Base-by-base conservation (phyloP, 2,888 invertebrate genomes). In the Drosophila kanekoi region DNA sequence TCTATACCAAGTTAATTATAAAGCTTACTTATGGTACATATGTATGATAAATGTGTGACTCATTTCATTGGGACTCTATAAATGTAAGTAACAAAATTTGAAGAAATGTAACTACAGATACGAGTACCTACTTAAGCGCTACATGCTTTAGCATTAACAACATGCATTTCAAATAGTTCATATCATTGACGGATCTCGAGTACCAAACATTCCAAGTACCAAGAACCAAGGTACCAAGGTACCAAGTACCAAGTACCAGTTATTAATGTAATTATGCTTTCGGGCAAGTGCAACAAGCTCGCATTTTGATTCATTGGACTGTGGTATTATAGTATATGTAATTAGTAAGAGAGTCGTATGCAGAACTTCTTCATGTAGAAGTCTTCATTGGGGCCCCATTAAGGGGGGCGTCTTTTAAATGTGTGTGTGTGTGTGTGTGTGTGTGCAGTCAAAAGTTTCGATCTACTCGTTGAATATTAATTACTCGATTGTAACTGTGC, bases 141-240 rank as follows among this genome's bases (percentile, higher is more conserved):
- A 86, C 85, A 86, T 89, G 85, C 85, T 89, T 79, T 78, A 83
- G 85, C 84, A 89, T 85, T 76, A 89, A 85, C 85, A 77, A 79
- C 80, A 88, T 83, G 83, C 89, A 86, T 80, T 88, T 68, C 62
- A 70, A 74, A 64, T 77, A 61, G 45, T 65, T 58, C 53, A 33
- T 48, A 28, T 28, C 28, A 48, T 52, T 11, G 28, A 47, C 48
- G 43, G 14, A 58, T 57, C 33, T 70, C 37, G 63, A 44, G 63
- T 76, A 63, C 57, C 63, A 71, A 70, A 59, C 54, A 64, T 64
- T 76, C 62, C 72, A 48, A 56, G 53, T 51, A 45, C 38, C 43
- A 64, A 18, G 13, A 11, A 28, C 2, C 4, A 4, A n/a, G n/a
- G n/a, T n/a, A n/a, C n/a, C n/a, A n/a, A n/a, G 4, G 49, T 23